These are phyloP conservation scores for Prionace glauca DNA, from an alignment of 2,797 vertebrate genomes.

Conservation along the genomic window DNA sequence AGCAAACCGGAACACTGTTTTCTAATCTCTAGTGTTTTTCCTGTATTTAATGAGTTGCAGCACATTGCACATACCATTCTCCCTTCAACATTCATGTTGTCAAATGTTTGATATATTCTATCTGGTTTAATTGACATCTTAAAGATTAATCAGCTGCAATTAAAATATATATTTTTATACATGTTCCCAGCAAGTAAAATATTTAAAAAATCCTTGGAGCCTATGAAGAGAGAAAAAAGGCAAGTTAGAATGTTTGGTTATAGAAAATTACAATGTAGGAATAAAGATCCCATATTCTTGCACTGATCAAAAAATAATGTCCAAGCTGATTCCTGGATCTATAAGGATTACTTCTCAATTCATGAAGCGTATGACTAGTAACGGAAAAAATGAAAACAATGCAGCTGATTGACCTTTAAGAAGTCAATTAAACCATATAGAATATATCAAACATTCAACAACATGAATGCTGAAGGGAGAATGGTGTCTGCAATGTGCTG, in stretches of 20 bases:
- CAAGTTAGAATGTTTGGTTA: no score
- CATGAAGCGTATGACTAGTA: no score
- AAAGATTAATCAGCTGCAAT: background rate
- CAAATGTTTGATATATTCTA: background rate
- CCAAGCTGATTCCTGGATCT: no score
- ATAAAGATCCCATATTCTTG: no score
- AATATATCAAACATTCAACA: background rate
- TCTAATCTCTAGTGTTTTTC: conserved; percentile 21
- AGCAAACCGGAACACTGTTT: background rate
- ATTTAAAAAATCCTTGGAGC: no score
- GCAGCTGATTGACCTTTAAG: background rate
- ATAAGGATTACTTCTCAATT: no score
- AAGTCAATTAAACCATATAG: background rate
- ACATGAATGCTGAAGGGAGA: background rate
- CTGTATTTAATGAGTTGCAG: background rate
- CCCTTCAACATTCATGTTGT: background rate
- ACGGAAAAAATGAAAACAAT: no score
- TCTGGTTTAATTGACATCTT: background rate
- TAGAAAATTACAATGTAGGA: no score
- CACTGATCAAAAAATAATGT: no score
- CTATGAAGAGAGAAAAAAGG: no score
- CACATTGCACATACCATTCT: background rate
- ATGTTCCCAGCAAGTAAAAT: no score
- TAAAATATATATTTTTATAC: no score
- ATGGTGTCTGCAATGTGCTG: background rate